phyloP scores from a whole-genome alignment of 2,797 vertebrate genomes.

The Onychomys leucogaster region DNA sequence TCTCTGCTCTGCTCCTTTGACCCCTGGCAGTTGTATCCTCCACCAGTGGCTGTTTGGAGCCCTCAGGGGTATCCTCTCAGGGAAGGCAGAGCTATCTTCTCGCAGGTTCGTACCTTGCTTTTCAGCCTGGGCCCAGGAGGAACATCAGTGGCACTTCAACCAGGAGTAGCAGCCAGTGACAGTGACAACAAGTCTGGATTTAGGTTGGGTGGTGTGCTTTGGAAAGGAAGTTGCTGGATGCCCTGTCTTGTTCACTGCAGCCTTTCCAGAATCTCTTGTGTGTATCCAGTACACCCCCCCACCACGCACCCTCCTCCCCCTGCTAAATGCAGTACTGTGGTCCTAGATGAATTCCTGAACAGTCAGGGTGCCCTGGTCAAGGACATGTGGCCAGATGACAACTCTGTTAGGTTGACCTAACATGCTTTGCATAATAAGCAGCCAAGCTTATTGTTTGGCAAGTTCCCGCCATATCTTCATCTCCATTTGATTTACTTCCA shows the following conservation, averaged over 20 bases:
- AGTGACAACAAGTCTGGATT: neutral
- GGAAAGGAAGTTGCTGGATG: neutral
- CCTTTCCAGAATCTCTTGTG: neutral
- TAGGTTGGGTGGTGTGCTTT: neutral
- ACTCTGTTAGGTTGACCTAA: neutral
- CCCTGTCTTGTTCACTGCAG: neutral
- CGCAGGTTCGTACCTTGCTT: neutral
- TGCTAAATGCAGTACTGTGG: neutral
- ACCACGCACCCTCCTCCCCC: neutral
- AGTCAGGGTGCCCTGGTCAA: neutral
- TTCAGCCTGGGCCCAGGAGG: neutral
- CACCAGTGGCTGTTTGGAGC: neutral
- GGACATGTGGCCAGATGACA: neutral
- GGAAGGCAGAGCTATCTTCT: neutral
- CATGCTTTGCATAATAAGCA: conserved; percentile 9
- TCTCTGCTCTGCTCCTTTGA: neutral
- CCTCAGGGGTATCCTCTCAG: neutral
- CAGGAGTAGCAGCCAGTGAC: neutral
- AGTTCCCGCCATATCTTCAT: neutral
- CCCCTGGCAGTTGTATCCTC: neutral
- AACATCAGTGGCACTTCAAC: neutral
- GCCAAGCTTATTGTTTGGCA: neutral
- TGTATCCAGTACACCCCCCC: neutral
- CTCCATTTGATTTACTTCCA: neutral
- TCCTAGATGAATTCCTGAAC: neutral